Conservation (phyloP, 2,113 vertebrate species). For the Solea senegalensis region DNA sequence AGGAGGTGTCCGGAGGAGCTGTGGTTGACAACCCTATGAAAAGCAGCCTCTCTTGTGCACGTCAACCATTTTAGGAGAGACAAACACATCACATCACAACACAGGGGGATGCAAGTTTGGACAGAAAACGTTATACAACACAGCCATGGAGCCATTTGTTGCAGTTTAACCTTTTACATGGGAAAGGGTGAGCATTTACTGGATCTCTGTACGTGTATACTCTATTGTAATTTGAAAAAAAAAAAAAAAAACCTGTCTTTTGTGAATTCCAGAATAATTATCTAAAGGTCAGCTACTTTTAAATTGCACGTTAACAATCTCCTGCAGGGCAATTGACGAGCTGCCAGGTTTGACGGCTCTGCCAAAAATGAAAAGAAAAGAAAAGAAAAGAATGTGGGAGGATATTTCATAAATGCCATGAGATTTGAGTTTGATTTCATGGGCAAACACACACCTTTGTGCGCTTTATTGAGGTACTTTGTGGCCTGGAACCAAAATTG, state of each 20-base stretch:
- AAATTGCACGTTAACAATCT: background rate
- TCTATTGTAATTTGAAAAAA: slow-evolving; percentile 2
- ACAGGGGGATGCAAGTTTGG: background rate
- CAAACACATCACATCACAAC: background rate
- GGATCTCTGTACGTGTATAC: background rate
- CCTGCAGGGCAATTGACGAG: too few relatives aligned
- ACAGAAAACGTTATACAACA: background rate
- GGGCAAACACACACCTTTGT: background rate
- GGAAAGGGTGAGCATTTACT: slow-evolving; percentile 31
- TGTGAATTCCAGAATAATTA: background rate
- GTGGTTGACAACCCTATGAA: background rate
- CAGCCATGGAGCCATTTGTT: background rate
- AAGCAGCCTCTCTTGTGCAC: background rate
- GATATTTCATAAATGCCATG: background rate
- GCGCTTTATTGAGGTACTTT: background rate
- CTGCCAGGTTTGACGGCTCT: background rate
- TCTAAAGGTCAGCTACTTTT: background rate
- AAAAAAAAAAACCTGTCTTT: background rate
- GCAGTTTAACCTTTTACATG: background rate
- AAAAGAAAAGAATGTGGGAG: background rate
- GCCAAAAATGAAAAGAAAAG: background rate
- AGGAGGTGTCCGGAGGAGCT: slow-evolving; percentile 10
- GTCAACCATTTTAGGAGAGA: background rate
- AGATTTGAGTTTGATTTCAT: background rate
- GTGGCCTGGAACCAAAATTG: background rate